Base-by-base conservation (phyloP, 1,140 invertebrate species). In the Oreohelix idahoensis region DNA sequence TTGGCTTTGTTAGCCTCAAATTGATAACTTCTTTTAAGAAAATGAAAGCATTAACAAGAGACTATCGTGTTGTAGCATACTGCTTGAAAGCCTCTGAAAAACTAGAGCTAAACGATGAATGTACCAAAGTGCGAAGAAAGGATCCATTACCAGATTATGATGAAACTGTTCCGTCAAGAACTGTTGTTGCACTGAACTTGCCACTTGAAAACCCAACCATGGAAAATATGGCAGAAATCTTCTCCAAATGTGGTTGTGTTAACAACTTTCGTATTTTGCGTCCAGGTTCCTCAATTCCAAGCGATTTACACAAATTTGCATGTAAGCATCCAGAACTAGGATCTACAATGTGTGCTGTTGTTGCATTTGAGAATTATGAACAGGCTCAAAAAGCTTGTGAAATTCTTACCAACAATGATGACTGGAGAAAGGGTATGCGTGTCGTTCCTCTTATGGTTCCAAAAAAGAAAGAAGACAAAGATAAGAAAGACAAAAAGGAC, bases 1-100 rank as follows among this genome's bases (percentile, higher is more conserved):
- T 98, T 92, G 97, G 98, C 20, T 98, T 96, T 92, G 97, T 99
- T 0, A 97, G 96, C 45, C 93, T 98, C 15, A 98, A 98, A 92
- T 93, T 99, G 58, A 97, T 98, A 77, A 97, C 97, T 0, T 97
- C 96, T 87, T 93, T 93, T 81, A 91, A 98, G 90, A 95, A 97
- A 71, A 97, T 98, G 38, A 93, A 93, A 86, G 88, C 90, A 20
- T 93, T 98, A 49, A 97, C 97, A 10, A 96, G 97, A 90, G 97
- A 98, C 90, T 98, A 97, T 96, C 94, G 97, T 78, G 96, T 97
- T 0, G 97, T 98, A 8, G 97, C 97, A 2, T 95, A 95, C 86
- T 96, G 97, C 66, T 93, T 98, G 83, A 94, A 94, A 83, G 79
- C 87, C 15, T 98, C 97, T 0, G 95, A 94, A 17, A 96, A 96